Base-by-base conservation (phyloP, 2,113 vertebrate species). In the Neotragus moschatus region DNA sequence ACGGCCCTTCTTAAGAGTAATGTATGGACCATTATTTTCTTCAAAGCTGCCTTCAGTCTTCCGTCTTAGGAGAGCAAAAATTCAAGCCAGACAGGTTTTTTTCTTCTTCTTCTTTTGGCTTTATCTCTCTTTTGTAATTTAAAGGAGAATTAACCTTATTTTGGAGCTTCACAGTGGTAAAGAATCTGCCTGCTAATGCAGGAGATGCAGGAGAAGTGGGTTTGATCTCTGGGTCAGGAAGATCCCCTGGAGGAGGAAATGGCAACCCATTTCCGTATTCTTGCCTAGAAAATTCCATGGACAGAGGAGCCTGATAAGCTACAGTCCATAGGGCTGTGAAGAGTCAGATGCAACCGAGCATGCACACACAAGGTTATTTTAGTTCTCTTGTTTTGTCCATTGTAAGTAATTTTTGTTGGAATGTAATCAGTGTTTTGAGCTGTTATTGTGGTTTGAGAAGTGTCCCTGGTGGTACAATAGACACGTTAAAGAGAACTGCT, bases 1-100 rank as follows among this genome's bases (percentile, higher is more conserved):
- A 93, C 79, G 91, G 91, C 80, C 43, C 92, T 97, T 93, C 77
- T 96, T 51, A 92, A 97, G 77, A 95, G 53, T 86, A 91, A 96
- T 90, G 30, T 87, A 13, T 30, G 6, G 49, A 79, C 63, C 77
- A 70, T 88, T 96, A 92, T 95, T 96, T 92, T 96, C 84, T 93
- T 92, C 53, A 95, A 73, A 97, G 91, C 61, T 91, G n/a, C 90
- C 33, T 90, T 96, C 94, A 73, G n/a, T 92, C 7, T 90, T 96
- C 94, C 53, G 25, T 88, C 8, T 79, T 88, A 60, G 58, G 79
- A 90, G 79, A 96, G 88, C 66, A 95, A 79, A 98, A 95, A 77
- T 82, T 97, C 91, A 94, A 94, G 84, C 33, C 91, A 96, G 55
- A 80, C 73, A 94, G 84, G 28, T 66, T 7, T 39, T 49, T 25